Base-by-base conservation (phyloP, 2,888 invertebrate genomes). In the Autographa pulchrina region DNA sequence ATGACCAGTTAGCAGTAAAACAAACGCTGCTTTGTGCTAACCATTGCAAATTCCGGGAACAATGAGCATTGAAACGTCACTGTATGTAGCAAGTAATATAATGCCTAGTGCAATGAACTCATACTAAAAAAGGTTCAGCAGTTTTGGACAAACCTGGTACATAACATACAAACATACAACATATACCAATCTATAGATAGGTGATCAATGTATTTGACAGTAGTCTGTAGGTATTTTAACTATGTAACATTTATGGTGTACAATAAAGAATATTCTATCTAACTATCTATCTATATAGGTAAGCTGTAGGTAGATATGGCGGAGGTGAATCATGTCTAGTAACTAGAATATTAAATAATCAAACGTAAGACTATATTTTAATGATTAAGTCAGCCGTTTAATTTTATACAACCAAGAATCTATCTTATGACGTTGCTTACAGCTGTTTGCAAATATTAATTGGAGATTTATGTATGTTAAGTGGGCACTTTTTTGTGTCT, bases 11-110 rank as follows among this genome's bases (percentile, higher is more conserved):
- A 43, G 43, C 43, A 43, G 43, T 35, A 35, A 43, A 43, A 48
- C 48, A 48, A 48, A 48, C n/a, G 8, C n/a, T 48, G 48, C 48
- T n/a, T 48, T 59, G 25, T 59, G 59, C 48, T n/a, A 48, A 48
- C 48, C 31, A 31, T 59, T 16, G 32, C 59, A 59, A 48, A 48
- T 48, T 48, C 48, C n/a, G 48, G 48, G 48, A 48, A 48, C 48
- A 48, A 48, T 48, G 48, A 48, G n/a, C 8, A 5, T 48, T 48
- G 48, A 7, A 48, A 48, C 48, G 48, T 48, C n/a, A 48, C 48
- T 48, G 48, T 48, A 48, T n/a, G 16, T 16, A n/a, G 6, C 48
- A 7, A 48, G 48, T 48, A 43, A 16, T 43, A n/a, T n/a, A 48
- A n/a, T n/a, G n/a, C 16, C 16, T 48, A 48, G 48, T 48, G 48